Evolutionary conservation across 2,113 vertebrate genomes (phyloP), one percentile per base, ranked within the genome.

Genomic region (Cardinalis cardinalis): DNA sequence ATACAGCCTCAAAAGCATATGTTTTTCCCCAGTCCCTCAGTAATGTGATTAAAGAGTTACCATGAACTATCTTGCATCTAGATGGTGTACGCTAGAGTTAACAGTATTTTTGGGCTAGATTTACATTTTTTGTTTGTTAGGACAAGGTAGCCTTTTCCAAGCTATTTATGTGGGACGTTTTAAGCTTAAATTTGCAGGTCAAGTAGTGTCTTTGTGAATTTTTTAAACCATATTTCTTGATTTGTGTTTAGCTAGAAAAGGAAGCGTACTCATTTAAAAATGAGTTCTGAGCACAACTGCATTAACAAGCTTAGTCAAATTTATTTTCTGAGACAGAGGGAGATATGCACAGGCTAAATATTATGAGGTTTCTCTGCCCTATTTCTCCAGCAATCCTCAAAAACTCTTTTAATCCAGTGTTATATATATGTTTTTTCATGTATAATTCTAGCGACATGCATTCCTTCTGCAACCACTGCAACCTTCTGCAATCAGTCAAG

Each of bases 381-480:
- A 7, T 23, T 81, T 87, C 36, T 63, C 9, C 13, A 41, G 6
- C 19, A 7, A 43, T 61, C 6, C 2, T 84, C 28, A 58, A 69
- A 89, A 65, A 63, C 24, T 43, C 3, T 32, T 65, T 52, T 65
- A 60, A 64, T 20, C 6, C 8, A 49, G 3, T 29, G 6, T 38
- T 46, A 2, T 18, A 12, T 31, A 6, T 26, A 9, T 24, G 4
- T 40, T 10, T 49, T 18, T 49, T 15, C 15, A 25, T 49, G 5
- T 1, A 7, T 51, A 44, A 25, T 32, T 12, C 53, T 12, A 71
- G 11, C 2, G 2, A 8, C 23, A 59, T 8, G 3, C 5, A 7
- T 68, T 26, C 14, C 64, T 85, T 51, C 59, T 52, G 28, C 9
- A 79, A 68, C 5, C 3, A 51, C 56, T 60, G 34, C 44, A 75